Base-by-base conservation (phyloP, 2,797 vertebrate genomes). In the Vespertilio murinus region DNA sequence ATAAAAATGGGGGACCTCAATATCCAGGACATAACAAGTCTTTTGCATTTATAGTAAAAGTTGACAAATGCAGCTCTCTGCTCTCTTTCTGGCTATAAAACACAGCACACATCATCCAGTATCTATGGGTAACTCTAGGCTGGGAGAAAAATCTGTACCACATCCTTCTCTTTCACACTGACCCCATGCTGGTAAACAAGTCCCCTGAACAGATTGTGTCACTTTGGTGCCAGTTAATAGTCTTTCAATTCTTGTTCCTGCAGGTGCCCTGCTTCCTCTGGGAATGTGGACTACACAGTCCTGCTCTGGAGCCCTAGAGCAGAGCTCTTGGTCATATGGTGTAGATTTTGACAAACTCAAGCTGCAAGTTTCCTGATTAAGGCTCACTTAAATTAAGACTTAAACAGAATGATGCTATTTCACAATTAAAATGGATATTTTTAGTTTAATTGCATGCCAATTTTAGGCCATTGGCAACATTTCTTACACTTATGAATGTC, bases 171-270 rank as follows among this genome's bases (percentile, higher is more conserved):
- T 16, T 47, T 92, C 30, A 6, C 2, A 1, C 61, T 42, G 95
- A 97, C 95, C 93, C 67, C 93, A 94, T 86, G 92, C 91, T 2
- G 8, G 70, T 3, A 0, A 28, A 75, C 78, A 38, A 94, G 82
- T 83, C 77, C 88, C 92, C 54, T 56, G 96, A 97, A 97, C 96
- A 97, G 96, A 97, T 96, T 96, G 96, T 45, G 42, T 6, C 14
- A 61, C 59, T 69, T 85, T 77, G 65, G 45, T 95, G 97, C 97
- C 97, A 93, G 94, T 47, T 33, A 59, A 33, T 35, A 33, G 59
- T 75, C 71, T 95, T 78, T 82, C 47, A 45, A 79, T 88, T 92
- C 78, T 90, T 88, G 49, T 79, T 95, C 40, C 64, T 79, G 59
- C 73, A 28, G 80, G 35, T 38, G 38, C 12, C 35, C 70, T 67